phyloP scores from a whole-genome alignment of 2,797 vertebrate species.

The Vultur gryphus region DNA sequence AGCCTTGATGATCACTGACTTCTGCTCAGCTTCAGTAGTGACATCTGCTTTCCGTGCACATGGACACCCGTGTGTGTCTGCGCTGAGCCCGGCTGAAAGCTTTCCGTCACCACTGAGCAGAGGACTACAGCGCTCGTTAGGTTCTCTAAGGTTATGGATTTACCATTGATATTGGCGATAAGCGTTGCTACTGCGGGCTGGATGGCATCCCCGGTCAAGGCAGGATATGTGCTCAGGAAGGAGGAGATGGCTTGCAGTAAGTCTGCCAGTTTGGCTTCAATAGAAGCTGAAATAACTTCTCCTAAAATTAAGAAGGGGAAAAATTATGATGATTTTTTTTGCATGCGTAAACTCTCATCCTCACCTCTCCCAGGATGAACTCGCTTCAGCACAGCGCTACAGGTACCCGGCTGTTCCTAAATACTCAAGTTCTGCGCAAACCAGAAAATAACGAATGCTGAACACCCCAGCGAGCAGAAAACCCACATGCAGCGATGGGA shows the following conservation, averaged over 20 bases:
- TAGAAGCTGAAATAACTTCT: background rate
- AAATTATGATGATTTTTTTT: background rate
- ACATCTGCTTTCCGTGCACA: fast-evolving
- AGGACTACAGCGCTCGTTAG: background rate
- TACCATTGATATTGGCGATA: background rate
- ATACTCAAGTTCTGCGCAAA: background rate
- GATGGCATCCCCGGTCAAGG: background rate
- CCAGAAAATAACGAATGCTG: background rate
- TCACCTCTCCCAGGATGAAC: background rate
- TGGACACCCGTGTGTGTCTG: background rate
- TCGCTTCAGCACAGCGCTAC: too few species aligned
- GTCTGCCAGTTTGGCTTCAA: background rate
- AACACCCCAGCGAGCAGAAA: background rate
- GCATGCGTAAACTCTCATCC: background rate
- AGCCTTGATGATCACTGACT: background rate
- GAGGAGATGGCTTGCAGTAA: conserved; percentile 25
- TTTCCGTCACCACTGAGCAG: too few species aligned
- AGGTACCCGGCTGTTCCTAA: background rate
- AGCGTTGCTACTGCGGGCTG: conserved; percentile 1
- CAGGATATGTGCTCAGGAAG: conserved; percentile 29
- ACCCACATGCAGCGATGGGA: fast-evolving
- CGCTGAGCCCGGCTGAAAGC: background rate
- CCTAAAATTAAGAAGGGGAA: background rate
- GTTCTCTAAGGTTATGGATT: background rate
- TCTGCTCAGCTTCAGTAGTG: background rate